Percentiles rank a stretch among this genome's conserved stretches.
phyloP scores from a whole-genome alignment of 1,140 invertebrate genomes.

The Drosophila ananassae region DNA sequence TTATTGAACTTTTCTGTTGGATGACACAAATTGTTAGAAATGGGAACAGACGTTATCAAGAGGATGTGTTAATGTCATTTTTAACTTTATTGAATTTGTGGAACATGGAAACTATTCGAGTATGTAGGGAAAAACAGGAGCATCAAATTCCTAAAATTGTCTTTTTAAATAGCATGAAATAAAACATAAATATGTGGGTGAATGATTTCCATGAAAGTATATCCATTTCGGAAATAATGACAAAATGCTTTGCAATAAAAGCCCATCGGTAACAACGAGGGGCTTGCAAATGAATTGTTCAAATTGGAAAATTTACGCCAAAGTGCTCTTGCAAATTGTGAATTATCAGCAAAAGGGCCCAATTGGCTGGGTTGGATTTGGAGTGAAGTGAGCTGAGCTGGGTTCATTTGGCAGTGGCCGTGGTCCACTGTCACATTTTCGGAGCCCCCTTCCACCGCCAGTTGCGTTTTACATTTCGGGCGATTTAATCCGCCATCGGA shows the following conservation, averaged over 20 bases:
- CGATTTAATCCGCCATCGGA: conserved; percentile 43
- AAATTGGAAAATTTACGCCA: conserved; percentile 57
- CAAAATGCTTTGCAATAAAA: conserved; percentile 44
- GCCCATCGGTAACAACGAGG: conserved; percentile 14
- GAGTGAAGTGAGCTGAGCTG: conserved; percentile 23
- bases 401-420: conserved; percentile 56
- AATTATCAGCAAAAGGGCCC: conserved; percentile 34
- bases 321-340: conserved; percentile 59
- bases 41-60: not conserved
- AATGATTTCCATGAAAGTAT: conserved; percentile 16
- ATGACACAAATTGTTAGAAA: conserved; percentile 11
- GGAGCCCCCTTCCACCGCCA: not conserved
- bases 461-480: conserved; percentile 36
- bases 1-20: conserved; percentile 28
- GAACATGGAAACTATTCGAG: no score
- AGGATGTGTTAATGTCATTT: not conserved
- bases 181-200: no score
- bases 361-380: conserved; percentile 21
- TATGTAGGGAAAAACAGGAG: no score
- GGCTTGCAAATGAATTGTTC: conserved; percentile 53
- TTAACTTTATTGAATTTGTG: not conserved
- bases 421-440: conserved; percentile 25
- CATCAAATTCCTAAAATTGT: no score
- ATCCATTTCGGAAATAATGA: conserved; percentile 13
- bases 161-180: no score